These are phyloP conservation scores for Drosophila antonietae DNA, from an alignment of 2,888 invertebrate genomes.

Conservation along the genomic window DNA sequence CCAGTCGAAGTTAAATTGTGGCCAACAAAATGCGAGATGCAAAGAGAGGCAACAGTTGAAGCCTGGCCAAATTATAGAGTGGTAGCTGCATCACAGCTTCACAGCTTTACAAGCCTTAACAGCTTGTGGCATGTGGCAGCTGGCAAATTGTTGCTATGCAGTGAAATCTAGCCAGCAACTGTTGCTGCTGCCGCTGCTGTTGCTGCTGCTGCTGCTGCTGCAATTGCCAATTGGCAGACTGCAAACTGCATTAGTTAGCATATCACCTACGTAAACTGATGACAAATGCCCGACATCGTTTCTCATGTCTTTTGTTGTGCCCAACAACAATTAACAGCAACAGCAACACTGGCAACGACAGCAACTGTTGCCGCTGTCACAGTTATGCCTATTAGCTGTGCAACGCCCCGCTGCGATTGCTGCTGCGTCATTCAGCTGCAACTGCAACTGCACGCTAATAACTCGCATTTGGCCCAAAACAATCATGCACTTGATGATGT, in stretches of 20 bases:
- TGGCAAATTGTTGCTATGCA: slow-evolving; percentile 42
- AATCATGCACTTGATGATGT: slow-evolving; percentile 46
- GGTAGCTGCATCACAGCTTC: slow-evolving; percentile 44
- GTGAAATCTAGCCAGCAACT: slow-evolving; percentile 50
- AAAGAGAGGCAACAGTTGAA: slow-evolving; percentile 1
- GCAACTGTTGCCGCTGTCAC: slow-evolving; percentile 24
- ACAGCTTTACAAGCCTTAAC: slow-evolving; percentile 46
- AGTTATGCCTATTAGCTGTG: slow-evolving; percentile 50
- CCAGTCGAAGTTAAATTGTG: slow-evolving; percentile 38
- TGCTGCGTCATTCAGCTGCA: slow-evolving; percentile 27
- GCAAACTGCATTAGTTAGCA: slow-evolving; percentile 50
- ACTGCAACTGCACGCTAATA: slow-evolving; percentile 21
- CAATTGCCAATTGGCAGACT: slow-evolving; percentile 15
- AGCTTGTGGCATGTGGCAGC: slow-evolving; percentile 70
- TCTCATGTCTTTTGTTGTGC: slow-evolving; percentile 47
- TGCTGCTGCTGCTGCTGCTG: slow-evolving; percentile 10
- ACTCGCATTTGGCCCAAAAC: slow-evolving; percentile 28
- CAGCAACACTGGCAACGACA: background rate
- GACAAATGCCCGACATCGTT: slow-evolving; percentile 48
- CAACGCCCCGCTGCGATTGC: slow-evolving; percentile 20
- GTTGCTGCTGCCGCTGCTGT: slow-evolving; percentile 3
- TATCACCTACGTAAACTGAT: slow-evolving; percentile 51
- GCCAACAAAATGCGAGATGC: slow-evolving; percentile 16
- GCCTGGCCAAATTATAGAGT: slow-evolving; percentile 39
- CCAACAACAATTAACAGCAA: slow-evolving; percentile 45